A percentile compares a stretch with the other conserved stretches of the same genome.
These are phyloP conservation scores for Aporrectodea caliginosa DNA, from an alignment of 1,140 invertebrate species.

Conservation along the genomic window DNA sequence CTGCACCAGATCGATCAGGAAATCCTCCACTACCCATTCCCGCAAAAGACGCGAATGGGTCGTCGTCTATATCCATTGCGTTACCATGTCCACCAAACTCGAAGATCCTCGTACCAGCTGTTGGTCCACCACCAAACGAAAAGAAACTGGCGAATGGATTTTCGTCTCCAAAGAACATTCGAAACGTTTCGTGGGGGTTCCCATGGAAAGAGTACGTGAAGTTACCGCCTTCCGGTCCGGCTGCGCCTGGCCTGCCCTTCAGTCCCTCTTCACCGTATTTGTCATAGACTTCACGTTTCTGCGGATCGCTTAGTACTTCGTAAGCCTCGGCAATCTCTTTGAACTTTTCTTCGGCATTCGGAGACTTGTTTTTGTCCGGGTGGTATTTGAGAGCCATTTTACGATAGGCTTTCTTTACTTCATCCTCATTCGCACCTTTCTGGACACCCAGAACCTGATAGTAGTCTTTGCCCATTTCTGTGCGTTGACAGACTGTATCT, in stretches of 20 bases:
- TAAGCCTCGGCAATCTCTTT: conserved; percentile 97
- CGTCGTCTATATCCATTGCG: conserved; percentile 54
- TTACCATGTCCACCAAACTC: conserved; percentile 30
- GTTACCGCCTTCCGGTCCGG: conserved; percentile 44
- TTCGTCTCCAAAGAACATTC: conserved; percentile 85
- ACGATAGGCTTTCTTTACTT: conserved; percentile 76
- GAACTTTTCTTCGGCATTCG: conserved; percentile 79
- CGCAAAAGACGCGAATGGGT: conserved; percentile 28
- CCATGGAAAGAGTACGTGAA: conserved; percentile 75
- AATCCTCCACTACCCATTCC: conserved; percentile 32
- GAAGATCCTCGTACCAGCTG: conserved; percentile 45
- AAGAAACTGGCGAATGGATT: conserved; percentile 75
- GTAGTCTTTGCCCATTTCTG: too few relatives aligned
- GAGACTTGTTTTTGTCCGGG: conserved; percentile 91
- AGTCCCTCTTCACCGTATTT: conserved; percentile 95
- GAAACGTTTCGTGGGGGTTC: conserved; percentile 86
- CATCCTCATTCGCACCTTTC: conserved; percentile 77
- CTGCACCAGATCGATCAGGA: conserved; percentile 31
- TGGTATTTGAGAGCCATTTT: conserved; percentile 91
- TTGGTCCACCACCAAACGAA: conserved; percentile 51
- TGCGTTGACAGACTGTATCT: too few relatives aligned
- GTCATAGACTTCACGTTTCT: conserved; percentile 93
- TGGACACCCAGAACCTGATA: conserved; percentile 94
- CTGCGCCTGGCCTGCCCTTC: conserved; percentile 62
- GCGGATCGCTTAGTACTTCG: conserved; percentile 91